Evolutionary conservation across 2,113 vertebrate species (phyloP), one percentile per base, ranked within the genome.

Genomic region (Platichthys stellatus): DNA sequence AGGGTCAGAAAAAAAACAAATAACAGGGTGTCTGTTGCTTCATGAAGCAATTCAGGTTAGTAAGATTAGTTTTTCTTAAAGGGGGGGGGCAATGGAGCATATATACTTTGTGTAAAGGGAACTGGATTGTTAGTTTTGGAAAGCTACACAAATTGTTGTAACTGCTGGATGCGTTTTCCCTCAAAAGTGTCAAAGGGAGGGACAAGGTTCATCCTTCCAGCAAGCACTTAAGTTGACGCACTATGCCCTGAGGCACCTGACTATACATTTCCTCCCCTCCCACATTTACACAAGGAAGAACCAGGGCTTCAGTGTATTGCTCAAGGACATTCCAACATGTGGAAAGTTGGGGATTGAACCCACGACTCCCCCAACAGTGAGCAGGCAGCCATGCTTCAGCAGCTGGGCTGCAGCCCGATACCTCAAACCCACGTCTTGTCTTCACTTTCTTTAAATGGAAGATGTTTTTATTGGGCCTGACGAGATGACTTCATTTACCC

Each of bases 361-460:
- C n/a, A 31, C 53, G 64, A 51, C 43, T 38, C 15, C 69, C 5
- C 13, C 47, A 14, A 45, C 47, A 67, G 23, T 15, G 7, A 59
- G 54, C 64, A 66, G 63, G 7, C 35, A 31, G 40, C 2, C 62
- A 14, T 31, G 43, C 43, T 59, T 40, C 24, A 72, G 43, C 43
- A 59, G 69, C 75, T 49, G 56, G n/a, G 45, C 76, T 60, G 43
- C 12, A 65, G 60, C 51, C 53, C 13, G 4, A 78, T 23, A 51
- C 68, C 1, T 15, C 40, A 65, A 78, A 26, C 35, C 28, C 20
- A 51, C 54, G 3, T 78, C 47, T 54, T 54, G 51, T 40, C 54
- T 10, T 70, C 12, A 24, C 28, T 71, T 63, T 35, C 15, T 53
- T 17, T n/a, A 53, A 71, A 51, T 63, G 40, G 13, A 28, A n/a